phyloP scores from a whole-genome alignment of 2,113 vertebrate genomes.

The Percina caprodes region DNA sequence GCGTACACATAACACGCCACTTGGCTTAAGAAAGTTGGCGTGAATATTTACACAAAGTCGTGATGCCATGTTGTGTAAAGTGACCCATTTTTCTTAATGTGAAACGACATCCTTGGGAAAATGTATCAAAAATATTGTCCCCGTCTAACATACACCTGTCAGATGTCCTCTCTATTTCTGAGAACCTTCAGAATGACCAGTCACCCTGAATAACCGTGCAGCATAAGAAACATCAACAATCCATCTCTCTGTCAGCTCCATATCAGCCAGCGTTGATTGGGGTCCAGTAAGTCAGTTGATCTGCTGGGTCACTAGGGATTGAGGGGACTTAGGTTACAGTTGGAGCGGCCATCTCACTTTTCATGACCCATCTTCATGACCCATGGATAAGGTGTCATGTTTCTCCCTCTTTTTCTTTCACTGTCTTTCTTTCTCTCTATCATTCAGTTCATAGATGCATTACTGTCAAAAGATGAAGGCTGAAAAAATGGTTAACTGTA shows the following conservation, averaged over 20 bases:
- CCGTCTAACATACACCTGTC: not conserved
- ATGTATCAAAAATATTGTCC: not conserved
- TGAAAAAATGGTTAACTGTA: not conserved
- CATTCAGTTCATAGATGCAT: slow-evolving; percentile 14
- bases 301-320: slow-evolving; percentile 68
- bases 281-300: slow-evolving; percentile 76
- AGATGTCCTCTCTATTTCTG: not conserved
- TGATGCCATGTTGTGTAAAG: too few relatives aligned
- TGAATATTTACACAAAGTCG: too few relatives aligned
- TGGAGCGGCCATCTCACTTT: slow-evolving; percentile 81
- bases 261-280: slow-evolving; percentile 75
- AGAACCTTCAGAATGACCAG: not conserved
- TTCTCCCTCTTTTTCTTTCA: slow-evolving; percentile 61
- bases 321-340: slow-evolving; percentile 81
- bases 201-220: slow-evolving; percentile 8
- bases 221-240: slow-evolving; percentile 13
- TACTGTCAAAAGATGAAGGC: not conserved
- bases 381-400: slow-evolving; percentile 71
- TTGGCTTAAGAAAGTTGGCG: too few relatives aligned
- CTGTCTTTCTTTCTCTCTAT: slow-evolving; percentile 18
- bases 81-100: not conserved
- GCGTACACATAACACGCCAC: too few relatives aligned
- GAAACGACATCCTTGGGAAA: not conserved
- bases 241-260: slow-evolving; percentile 53
- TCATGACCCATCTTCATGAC: slow-evolving; percentile 81